phyloP scores from a whole-genome alignment of 1,140 invertebrate species.

The Choristoneura fumiferana region DNA sequence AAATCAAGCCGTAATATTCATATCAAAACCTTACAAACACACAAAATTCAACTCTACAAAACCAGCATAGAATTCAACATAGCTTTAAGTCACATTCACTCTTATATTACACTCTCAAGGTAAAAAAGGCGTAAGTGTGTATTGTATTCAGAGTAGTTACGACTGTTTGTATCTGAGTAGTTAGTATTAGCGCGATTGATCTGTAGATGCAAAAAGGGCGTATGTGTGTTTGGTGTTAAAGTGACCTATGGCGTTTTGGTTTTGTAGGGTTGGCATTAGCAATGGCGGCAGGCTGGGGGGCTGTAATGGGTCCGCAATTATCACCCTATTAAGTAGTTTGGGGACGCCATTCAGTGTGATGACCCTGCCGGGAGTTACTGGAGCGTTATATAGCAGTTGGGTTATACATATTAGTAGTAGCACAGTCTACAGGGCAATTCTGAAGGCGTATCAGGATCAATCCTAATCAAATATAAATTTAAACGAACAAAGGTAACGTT shows the following conservation, averaged over 20 bases:
- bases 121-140: too few species aligned
- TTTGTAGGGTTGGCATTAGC: neutral
- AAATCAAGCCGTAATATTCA: neutral
- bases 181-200: too few species aligned
- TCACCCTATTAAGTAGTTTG: conserved; percentile 64
- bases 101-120: too few species aligned
- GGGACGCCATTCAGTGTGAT: conserved; percentile 37
- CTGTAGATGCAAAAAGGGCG: too few species aligned
- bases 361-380: conserved; percentile 37
- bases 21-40: neutral
- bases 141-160: neutral
- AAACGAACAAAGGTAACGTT: too few species aligned
- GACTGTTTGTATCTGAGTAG: neutral
- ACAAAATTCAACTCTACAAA: neutral
- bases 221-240: neutral
- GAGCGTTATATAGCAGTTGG: neutral
- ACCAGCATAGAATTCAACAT: too few species aligned
- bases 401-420: neutral
- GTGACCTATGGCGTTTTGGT: neutral
- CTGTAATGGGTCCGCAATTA: conserved; percentile 55
- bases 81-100: too few species aligned
- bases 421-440: neutral
- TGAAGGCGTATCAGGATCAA: too few species aligned
- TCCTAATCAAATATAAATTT: too few species aligned
- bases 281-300: conserved; percentile 23